Conservation (phyloP, 2,797 vertebrate genomes). For the Rhinella marina region DNA sequence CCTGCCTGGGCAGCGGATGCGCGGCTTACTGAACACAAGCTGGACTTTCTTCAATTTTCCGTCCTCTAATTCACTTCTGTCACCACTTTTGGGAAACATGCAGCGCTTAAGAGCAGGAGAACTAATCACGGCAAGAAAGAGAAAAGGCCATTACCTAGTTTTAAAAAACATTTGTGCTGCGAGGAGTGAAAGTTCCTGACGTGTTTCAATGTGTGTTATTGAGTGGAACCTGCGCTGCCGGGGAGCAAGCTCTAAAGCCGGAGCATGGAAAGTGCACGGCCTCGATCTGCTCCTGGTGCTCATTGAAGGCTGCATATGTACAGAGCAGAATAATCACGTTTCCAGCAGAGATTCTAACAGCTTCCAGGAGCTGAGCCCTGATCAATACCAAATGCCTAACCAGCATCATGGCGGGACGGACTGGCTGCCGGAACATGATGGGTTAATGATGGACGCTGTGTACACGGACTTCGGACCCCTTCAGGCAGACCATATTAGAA, state of each 20-base stretch:
- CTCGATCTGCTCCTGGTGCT: conserved; percentile 9
- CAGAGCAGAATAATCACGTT: background rate
- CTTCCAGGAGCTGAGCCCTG: background rate
- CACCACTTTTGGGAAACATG: conserved; percentile 20
- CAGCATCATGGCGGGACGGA: background rate
- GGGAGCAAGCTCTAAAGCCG: background rate
- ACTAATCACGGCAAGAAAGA: background rate
- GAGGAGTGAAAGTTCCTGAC: background rate
- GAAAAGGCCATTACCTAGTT: conserved; percentile 18
- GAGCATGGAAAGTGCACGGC: conserved; percentile 2
- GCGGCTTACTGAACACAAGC: background rate
- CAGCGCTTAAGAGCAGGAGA: background rate
- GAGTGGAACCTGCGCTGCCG: background rate
- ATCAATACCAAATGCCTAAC: conserved; percentile 8
- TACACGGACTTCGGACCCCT: background rate
- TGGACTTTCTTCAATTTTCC: background rate
- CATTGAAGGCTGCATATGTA: background rate
- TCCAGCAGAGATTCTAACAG: background rate
- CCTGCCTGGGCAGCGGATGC: background rate
- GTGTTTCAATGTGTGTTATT: conserved; percentile 23
- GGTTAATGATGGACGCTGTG: background rate
- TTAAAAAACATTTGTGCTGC: conserved; percentile 8
- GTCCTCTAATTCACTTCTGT: conserved; percentile 19
- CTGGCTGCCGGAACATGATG: background rate
- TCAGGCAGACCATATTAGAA: background rate